phyloP scores from a whole-genome alignment of 2,113 vertebrate species.

The Ochotona curzoniae region DNA sequence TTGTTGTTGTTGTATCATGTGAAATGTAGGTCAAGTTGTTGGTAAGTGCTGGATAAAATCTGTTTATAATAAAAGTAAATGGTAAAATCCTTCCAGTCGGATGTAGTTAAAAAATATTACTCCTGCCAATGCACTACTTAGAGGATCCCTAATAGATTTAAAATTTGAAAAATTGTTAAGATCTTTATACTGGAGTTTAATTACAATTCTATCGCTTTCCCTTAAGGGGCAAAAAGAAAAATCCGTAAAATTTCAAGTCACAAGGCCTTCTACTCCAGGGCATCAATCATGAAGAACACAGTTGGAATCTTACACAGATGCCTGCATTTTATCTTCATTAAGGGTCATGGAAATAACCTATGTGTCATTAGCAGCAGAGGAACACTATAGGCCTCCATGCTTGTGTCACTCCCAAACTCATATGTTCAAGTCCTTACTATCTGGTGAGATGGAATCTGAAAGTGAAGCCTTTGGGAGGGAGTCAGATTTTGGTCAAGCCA shows the following conservation, averaged over 20 bases:
- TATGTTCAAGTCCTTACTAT: not conserved
- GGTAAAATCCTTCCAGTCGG: slow-evolving; percentile 52
- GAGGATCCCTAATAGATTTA: not conserved
- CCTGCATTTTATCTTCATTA: not conserved
- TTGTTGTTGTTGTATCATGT: slow-evolving; percentile 20
- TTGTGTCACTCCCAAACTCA: not conserved
- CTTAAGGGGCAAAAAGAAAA: not conserved
- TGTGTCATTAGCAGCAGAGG: not conserved
- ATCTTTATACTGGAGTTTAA: slow-evolving; percentile 9
- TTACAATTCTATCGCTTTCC: not conserved
- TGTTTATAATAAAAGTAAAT: slow-evolving; percentile 67
- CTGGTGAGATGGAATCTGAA: not conserved
- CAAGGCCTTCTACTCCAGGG: not conserved
- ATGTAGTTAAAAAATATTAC: slow-evolving; percentile 39
- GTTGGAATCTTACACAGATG: not conserved
- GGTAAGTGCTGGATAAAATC: slow-evolving; percentile 62
- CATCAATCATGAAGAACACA: not conserved
- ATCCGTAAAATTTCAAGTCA: slow-evolving; percentile 31
- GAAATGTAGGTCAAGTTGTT: slow-evolving; percentile 75
- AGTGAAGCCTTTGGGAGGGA: not conserved
- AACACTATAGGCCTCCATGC: not conserved
- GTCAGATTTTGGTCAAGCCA: not conserved
- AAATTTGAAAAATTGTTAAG: slow-evolving; percentile 20
- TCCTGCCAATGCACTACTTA: not conserved
- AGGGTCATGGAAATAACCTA: not conserved